phyloP scores from a whole-genome alignment of 2,113 vertebrate genomes.

The Macrotis lagotis region DNA sequence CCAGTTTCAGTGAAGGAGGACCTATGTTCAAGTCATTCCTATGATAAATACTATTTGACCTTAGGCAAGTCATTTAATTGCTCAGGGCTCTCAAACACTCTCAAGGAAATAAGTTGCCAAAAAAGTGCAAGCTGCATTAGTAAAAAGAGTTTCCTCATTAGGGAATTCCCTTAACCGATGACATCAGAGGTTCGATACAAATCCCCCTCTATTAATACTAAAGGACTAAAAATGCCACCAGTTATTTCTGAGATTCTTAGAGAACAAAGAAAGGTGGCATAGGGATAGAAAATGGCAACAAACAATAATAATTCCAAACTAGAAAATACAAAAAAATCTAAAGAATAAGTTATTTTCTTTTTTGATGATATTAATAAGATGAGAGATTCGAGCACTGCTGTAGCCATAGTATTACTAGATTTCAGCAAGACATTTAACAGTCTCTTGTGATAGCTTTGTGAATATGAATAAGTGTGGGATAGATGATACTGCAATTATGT shows the following conservation, averaged over 20 bases:
- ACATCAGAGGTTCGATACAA: background rate
- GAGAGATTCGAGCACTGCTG: background rate
- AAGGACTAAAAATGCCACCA: background rate
- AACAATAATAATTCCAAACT: background rate
- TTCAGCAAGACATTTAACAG: background rate
- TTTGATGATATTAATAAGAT: background rate
- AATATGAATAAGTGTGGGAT: background rate
- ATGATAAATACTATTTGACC: background rate
- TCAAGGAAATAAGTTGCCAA: background rate
- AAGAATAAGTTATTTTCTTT: background rate
- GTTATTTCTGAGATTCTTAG: background rate
- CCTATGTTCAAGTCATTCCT: background rate
- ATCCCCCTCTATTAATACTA: background rate
- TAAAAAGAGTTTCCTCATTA: background rate
- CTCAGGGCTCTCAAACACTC: background rate
- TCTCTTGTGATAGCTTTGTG: background rate
- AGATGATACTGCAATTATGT: background rate
- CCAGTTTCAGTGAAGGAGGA: background rate
- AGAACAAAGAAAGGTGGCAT: background rate
- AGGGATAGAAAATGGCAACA: background rate
- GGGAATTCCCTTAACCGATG: background rate
- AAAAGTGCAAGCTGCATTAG: background rate
- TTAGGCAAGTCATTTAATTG: background rate
- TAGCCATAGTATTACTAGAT: background rate
- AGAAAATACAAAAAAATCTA: background rate